Conservation (phyloP, 35 echinoderm and acorn worm genomes). For the Ptychodera flava region DNA sequence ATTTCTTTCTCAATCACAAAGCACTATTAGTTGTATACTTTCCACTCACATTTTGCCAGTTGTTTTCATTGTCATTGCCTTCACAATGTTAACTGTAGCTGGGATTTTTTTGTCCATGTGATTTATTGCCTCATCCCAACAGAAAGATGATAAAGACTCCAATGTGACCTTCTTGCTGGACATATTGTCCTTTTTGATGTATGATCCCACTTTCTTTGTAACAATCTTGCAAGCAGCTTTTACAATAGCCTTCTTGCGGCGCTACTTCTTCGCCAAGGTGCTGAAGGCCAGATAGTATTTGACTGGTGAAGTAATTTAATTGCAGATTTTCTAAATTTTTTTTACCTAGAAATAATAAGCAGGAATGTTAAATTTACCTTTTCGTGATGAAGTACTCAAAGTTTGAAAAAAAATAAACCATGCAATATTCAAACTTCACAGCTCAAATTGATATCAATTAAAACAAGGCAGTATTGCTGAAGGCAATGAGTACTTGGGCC, state of each 20-base stretch:
- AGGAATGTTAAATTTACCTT: too few relatives aligned
- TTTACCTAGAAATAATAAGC: not conserved
- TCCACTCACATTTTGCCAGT: too few relatives aligned
- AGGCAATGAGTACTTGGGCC: too few relatives aligned
- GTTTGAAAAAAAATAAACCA: not conserved
- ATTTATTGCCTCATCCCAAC: not conserved
- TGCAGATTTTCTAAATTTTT: not conserved
- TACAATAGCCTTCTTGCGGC: not conserved
- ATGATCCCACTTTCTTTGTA: not conserved
- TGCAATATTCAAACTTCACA: too few relatives aligned
- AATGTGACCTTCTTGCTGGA: not conserved
- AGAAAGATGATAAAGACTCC: not conserved
- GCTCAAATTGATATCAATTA: not conserved
- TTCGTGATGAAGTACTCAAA: not conserved
- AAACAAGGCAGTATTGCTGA: too few relatives aligned
- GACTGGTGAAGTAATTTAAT: not conserved
- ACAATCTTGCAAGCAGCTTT: not conserved
- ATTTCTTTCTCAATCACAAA: too few relatives aligned
- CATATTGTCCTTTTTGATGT: not conserved
- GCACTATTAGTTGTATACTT: too few relatives aligned
- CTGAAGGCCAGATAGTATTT: not conserved
- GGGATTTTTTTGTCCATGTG: not conserved
- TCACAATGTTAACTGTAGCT: not conserved
- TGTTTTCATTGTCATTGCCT: too few relatives aligned
- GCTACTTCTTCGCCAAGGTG: not conserved